These are phyloP conservation scores for Rotaria sp. DNA, from an alignment of 2,888 invertebrate genomes.

Conservation along the genomic window DNA sequence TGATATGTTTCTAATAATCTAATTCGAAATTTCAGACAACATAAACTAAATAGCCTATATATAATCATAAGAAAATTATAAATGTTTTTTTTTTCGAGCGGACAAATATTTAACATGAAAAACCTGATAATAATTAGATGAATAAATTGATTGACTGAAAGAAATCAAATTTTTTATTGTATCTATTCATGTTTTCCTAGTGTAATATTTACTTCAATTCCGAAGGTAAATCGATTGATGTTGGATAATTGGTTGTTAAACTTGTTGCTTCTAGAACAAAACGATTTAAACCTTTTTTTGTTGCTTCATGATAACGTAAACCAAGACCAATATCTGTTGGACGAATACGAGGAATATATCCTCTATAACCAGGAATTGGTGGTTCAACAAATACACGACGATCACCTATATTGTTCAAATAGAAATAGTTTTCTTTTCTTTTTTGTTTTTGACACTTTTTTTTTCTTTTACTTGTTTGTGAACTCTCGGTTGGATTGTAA, in stretches of 20 bases:
- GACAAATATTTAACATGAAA: neutral
- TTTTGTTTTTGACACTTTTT: neutral
- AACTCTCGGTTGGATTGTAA: neutral
- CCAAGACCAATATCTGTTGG: constrained; percentile 54
- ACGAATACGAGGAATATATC: constrained; percentile 52
- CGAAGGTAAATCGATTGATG: constrained; percentile 39
- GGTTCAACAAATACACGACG: constrained; percentile 49
- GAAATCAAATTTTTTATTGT: neutral
- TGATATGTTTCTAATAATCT: no score
- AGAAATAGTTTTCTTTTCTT: neutral
- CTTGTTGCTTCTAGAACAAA: constrained; percentile 44
- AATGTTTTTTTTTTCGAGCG: neutral
- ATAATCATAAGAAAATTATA: neutral
- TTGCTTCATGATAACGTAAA: constrained; percentile 47
- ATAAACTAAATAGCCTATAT: no score
- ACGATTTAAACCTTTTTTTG: constrained; percentile 49
- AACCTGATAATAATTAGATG: neutral
- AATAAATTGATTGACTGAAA: neutral
- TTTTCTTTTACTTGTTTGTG: neutral
- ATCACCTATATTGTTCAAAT: constrained; percentile 45
- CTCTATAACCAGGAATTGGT: constrained; percentile 51
- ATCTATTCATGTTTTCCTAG: no score
- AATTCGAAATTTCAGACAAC: no score
- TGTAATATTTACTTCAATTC: no score
- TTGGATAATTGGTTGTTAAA: neutral